These are phyloP conservation scores for Corythaixoides concolor DNA, from an alignment of 2,113 vertebrate species.

Conservation along the genomic window DNA sequence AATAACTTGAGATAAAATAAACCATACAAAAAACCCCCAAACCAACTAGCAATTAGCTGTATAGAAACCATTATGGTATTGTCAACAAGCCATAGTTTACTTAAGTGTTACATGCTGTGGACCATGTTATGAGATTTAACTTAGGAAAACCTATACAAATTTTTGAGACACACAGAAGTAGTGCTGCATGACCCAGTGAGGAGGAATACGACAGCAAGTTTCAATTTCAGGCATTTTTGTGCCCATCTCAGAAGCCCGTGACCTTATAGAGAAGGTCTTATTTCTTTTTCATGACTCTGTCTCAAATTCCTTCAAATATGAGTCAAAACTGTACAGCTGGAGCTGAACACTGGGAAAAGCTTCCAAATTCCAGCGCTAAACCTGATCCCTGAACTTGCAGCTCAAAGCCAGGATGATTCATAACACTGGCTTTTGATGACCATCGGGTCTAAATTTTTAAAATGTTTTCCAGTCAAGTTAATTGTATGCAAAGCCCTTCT, in stretches of 20 bases:
- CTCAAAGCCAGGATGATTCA: background rate
- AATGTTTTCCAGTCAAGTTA: background rate
- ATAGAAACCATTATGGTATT: background rate
- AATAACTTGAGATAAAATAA: background rate
- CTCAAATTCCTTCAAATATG: background rate
- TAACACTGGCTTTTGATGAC: background rate
- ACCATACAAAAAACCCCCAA: background rate
- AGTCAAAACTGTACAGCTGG: background rate
- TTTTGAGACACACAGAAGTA: background rate
- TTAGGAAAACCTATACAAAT: background rate
- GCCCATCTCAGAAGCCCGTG: background rate
- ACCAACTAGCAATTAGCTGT: background rate
- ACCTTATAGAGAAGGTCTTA: background rate
- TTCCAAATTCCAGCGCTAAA: background rate
- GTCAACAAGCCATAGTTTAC: background rate
- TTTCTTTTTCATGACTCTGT: background rate
- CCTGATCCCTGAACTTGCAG: background rate
- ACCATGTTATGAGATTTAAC: rapidly evolving
- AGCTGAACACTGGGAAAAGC: background rate
- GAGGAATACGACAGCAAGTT: background rate
- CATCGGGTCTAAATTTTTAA: background rate
- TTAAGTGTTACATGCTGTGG: background rate
- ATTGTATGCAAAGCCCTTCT: background rate
- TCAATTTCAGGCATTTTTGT: background rate
- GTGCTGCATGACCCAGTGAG: background rate